A percentile compares a stretch with the other conserved stretches of the same genome.
Conservation (phyloP, 2,797 vertebrate species). For the Sebastiscus tertius region DNA sequence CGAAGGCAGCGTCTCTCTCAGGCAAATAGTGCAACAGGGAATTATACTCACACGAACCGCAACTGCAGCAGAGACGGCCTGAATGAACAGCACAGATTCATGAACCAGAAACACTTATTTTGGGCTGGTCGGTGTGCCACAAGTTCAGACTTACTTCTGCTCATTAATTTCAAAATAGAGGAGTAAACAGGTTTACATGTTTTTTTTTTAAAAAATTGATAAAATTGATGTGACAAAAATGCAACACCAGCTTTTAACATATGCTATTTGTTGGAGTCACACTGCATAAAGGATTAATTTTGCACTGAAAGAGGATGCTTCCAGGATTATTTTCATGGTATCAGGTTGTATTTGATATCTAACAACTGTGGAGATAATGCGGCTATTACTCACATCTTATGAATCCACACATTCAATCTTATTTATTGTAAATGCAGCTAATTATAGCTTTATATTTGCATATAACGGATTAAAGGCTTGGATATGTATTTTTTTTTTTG, state of each 20-base stretch:
- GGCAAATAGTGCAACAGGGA: conserved; percentile 41
- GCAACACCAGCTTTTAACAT: conserved; percentile 24
- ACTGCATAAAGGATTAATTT: conserved; percentile 21
- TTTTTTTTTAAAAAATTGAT: neutral
- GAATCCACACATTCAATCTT: conserved; percentile 22
- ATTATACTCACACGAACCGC: conserved; percentile 23
- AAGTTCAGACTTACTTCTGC: neutral
- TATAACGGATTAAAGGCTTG: conserved; percentile 15
- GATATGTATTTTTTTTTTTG: conserved; percentile 17
- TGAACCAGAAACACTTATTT: conserved; percentile 30
- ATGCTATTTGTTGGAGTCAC: conserved; percentile 21
- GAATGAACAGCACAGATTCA: conserved; percentile 29
- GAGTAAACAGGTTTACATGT: conserved; percentile 15
- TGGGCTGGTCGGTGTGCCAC: neutral
- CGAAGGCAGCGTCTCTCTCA: conserved; percentile 46
- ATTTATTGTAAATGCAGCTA: conserved; percentile 33
- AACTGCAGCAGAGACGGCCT: conserved; percentile 20
- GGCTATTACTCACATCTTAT: conserved; percentile 21
- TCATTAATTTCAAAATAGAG: conserved; percentile 4
- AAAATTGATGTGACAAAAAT: conserved; percentile 11
- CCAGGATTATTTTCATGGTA: conserved; percentile 20
- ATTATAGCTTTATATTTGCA: conserved; percentile 32
- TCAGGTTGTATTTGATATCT: conserved; percentile 7
- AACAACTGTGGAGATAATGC: conserved; percentile 20
- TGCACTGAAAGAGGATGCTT: conserved; percentile 4